Evolutionary conservation across 2,113 vertebrate genomes (phyloP), one percentile per base, ranked within the genome.

Genomic region (Globicephala melas): DNA sequence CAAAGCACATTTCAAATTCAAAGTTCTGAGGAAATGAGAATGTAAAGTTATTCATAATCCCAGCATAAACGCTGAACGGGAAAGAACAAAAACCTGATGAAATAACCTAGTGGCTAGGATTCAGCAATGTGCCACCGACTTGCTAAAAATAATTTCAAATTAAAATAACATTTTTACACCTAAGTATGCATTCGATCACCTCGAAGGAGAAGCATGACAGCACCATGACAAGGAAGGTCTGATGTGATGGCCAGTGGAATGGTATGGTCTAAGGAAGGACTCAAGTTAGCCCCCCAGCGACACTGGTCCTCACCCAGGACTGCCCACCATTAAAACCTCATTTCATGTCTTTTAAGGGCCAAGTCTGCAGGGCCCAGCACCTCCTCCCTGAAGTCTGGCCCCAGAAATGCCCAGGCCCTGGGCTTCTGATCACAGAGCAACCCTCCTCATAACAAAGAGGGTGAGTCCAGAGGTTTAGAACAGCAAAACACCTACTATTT

Each of bases 401-500:
- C 36, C 47, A 6, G 8, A 28, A 55, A 17, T 1, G 1, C 44
- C 11, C 4, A 6, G 4, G 15, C 25, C 50, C 67, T 1, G 1
- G 50, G 67, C n/a, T 60, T 36, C 7, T 6, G 36, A 8, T 8
- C 3, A 12, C 20, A 20, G 25, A 58, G 77, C 2, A 1, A 6
- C 79, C 25, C 60, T 25, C 33, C 8, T 11, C 9, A 0, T 2
- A 1, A 25, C 14, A 1, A 0, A 2, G 2, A 9, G 38, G 0
- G 0, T 2, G 31, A 17, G 4, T 26, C 60, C 53, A 9, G 3
- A 10, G 1, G 26, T 5, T 14, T 4, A 3, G 47, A 2, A 60
- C 20, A 41, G 1, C 18, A 73, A 89, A 94, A 2, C 33, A 96
- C 99, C 99, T 98, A 99, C 99, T 0, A 99, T 99, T 63, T 97